Base-by-base conservation (phyloP, 1,140 invertebrate species). In the Hydropsyche tenuis region DNA sequence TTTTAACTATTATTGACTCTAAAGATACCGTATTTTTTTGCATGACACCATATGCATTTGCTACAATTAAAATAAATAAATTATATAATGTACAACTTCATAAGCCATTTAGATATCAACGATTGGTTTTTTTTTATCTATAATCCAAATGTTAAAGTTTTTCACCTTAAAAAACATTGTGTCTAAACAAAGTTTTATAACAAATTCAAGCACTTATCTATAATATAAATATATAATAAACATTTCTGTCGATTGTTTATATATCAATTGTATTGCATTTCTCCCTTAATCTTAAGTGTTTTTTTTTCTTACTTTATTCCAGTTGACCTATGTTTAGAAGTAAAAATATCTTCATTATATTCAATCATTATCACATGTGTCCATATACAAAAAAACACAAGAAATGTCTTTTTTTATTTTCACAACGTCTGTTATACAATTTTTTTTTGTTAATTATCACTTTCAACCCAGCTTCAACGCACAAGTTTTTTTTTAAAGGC, bases 191-290 rank as follows among this genome's bases (percentile, higher is more conserved):
- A 48, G 48, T 70, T 56, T 56, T 37, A 37, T 27, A 70, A 70
- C 68, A 70, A 56, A 60, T 56, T 70, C 27, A 70, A 70, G 68
- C 68, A 70, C 68, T 70, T 70, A 70, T 43, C 48, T 48, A 56
- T 70, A 70, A 37, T 70, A 70, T 70, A 70, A 56, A 70, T 70
- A 70, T 70, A 70, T 56, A 48, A 70, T 70, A 70, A 70, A 70
- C 68, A 70, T 70, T 56, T 70, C 68, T 56, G 46, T 46, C 37
- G 68, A 70, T 70, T 70, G 68, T 70, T 70, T 70, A 70, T 37
- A 37, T 70, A 70, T 70, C 68, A 70, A 70, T 70, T 56, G 68
- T 70, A 70, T 70, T 70, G 68, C 68, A 70, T 70, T 70, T 70
- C 46, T 70, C 68, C 68, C 68, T 70, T 70, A 70, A 18, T 70